Percentiles rank a stretch among this genome's conserved stretches.
Conservation (phyloP, 1,140 invertebrate genomes). For the Drosophila biarmipes region DNA sequence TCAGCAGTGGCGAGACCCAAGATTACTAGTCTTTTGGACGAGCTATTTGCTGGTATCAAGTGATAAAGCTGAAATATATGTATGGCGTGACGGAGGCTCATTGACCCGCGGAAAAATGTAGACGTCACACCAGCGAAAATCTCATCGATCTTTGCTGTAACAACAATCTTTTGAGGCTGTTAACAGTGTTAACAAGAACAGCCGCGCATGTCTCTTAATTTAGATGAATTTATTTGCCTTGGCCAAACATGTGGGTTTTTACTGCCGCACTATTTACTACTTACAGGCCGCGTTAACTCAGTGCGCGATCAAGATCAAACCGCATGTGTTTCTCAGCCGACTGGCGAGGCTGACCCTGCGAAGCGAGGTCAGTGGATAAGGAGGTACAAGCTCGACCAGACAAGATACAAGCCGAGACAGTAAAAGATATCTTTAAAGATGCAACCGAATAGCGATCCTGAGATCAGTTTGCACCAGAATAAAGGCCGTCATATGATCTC, state of each 20-base stretch:
- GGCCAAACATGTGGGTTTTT: slow-evolving; percentile 10
- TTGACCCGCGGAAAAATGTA: slow-evolving; percentile 3
- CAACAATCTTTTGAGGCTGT: background rate
- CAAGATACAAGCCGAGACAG: no score
- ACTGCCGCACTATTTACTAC: background rate
- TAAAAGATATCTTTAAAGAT: no score
- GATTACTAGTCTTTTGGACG: background rate
- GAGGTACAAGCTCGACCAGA: background rate
- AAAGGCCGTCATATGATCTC: no score
- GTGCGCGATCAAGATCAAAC: slow-evolving; percentile 41
- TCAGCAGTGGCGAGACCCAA: no score
- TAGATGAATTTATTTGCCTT: slow-evolving; percentile 31
- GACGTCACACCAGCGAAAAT: slow-evolving; percentile 14
- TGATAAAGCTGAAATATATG: background rate
- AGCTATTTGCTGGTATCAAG: no score
- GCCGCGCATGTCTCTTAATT: slow-evolving; percentile 2
- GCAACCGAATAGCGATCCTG: background rate
- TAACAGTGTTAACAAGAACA: slow-evolving; percentile 5
- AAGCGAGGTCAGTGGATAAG: slow-evolving; percentile 27
- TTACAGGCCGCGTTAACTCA: slow-evolving; percentile 37
- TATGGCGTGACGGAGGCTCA: slow-evolving; percentile 13
- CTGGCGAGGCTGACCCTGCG: slow-evolving; percentile 28
- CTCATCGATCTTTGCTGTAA: slow-evolving; percentile 6
- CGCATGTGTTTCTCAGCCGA: slow-evolving; percentile 26
- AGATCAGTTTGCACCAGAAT: no score